Evolutionary conservation across 2,113 vertebrate species (phyloP).

Genomic region (Oncorhynchus nerka): DNA sequence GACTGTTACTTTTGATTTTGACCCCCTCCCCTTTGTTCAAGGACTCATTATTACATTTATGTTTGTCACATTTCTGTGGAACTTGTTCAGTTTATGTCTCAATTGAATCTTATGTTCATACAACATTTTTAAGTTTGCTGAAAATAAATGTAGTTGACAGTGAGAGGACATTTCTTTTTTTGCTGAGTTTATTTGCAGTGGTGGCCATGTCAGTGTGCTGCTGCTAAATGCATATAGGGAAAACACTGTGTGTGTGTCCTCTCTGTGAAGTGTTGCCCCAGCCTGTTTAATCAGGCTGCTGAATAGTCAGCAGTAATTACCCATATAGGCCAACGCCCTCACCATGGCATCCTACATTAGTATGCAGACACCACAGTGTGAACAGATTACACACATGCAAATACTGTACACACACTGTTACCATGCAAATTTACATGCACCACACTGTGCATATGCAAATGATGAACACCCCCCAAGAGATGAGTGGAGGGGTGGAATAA

Average conservation of each 20-base stretch:
- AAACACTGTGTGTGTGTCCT: constrained; percentile 3
- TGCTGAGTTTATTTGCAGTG: too few relatives aligned
- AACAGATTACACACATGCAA: constrained; percentile 2
- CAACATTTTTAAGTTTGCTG: too few relatives aligned
- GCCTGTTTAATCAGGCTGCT: constrained; percentile 56
- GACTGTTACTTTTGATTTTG: too few relatives aligned
- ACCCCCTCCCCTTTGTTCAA: too few relatives aligned
- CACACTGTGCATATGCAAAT: background rate
- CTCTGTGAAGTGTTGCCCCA: constrained; percentile 51
- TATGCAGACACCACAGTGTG: constrained; percentile 23
- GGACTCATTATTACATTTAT: too few relatives aligned
- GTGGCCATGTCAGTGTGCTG: too few relatives aligned
- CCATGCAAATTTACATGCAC: background rate
- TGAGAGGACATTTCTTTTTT: too few relatives aligned
- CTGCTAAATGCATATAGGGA: too few relatives aligned
- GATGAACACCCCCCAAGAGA: background rate
- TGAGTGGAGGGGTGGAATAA: background rate
- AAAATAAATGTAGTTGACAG: too few relatives aligned
- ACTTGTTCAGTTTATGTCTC: too few relatives aligned
- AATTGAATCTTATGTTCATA: too few relatives aligned
- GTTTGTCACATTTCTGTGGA: too few relatives aligned
- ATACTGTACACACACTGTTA: constrained; percentile 1
- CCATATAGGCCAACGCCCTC: constrained; percentile 49
- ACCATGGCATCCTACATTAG: constrained; percentile 15
- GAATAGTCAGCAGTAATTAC: constrained; percentile 61